Evolutionary conservation across 2,888 invertebrate species (phyloP).

Genomic region (Sinelater perroti): DNA sequence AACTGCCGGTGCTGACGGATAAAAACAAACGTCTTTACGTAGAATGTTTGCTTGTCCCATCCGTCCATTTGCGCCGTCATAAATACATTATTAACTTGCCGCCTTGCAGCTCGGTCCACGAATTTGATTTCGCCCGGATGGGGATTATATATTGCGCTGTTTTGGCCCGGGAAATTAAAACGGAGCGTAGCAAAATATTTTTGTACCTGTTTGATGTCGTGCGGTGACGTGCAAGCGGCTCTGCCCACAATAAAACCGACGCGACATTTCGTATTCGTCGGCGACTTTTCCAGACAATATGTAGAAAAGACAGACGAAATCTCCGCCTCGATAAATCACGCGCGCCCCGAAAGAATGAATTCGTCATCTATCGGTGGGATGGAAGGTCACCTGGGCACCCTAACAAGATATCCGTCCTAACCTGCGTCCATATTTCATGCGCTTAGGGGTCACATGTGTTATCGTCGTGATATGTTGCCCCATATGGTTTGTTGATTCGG

Average conservation of each 20-base stretch:
- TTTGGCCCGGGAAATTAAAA: slow-evolving; percentile 18
- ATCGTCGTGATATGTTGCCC: slow-evolving; percentile 48
- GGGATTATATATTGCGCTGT: slow-evolving; percentile 22
- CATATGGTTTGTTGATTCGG: slow-evolving; percentile 54
- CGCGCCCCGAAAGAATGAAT: neutral
- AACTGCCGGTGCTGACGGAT: slow-evolving; percentile 39
- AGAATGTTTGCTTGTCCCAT: slow-evolving; percentile 39
- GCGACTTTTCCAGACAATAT: too few species aligned
- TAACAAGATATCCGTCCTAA: slow-evolving; percentile 37
- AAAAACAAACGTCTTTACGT: slow-evolving; percentile 38
- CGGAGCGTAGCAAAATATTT: slow-evolving; percentile 8
- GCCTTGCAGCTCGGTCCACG: slow-evolving; percentile 4
- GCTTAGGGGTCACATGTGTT: slow-evolving; percentile 47
- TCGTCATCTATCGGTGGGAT: slow-evolving; percentile 32
- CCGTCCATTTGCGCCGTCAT: slow-evolving; percentile 34
- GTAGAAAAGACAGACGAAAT: too few species aligned
- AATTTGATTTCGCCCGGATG: neutral
- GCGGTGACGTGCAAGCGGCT: too few species aligned
- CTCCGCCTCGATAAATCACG: slow-evolving; percentile 11
- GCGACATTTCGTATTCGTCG: too few species aligned
- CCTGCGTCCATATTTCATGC: slow-evolving; percentile 46
- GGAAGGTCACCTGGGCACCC: slow-evolving; percentile 42
- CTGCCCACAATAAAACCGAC: too few species aligned
- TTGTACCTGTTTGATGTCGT: slow-evolving; percentile 5
- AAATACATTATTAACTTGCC: slow-evolving; percentile 36